Base-by-base conservation (phyloP, 2,888 invertebrate species). In the Philopedon plagiatum region DNA sequence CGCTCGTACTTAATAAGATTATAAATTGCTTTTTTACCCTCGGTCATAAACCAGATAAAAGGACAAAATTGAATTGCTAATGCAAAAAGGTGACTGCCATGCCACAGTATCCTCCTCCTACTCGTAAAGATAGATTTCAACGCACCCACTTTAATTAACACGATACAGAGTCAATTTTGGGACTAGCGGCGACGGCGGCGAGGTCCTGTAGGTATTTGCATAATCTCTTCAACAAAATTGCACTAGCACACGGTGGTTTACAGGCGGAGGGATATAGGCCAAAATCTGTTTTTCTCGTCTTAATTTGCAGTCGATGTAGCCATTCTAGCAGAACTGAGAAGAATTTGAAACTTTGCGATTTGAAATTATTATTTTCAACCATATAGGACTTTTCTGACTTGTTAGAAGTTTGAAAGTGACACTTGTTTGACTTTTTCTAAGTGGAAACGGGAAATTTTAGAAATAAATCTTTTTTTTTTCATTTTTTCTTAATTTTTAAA, bases 111-210 rank as follows among this genome's bases (percentile, higher is more conserved):
- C 15, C 32, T 49, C 21, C 21, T 15, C 61, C n/a, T n/a, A n/a
- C n/a, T n/a, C n/a, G n/a, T 32, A 62, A 62, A 46, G 49, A 62
- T 62, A 62, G 46, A 62, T 62, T 62, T 62, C 41, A 49, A 49
- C 49, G 46, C 61, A 32, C 61, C 61, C 61, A 46, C 46, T 62
- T 62, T 62, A 62, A 62, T 62, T 62, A 62, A 62, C 61, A 62
- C 61, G 61, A 62, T 62, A 62, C 61, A 62, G 61, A 62, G 61
- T 62, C 61, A 62, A 62, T 62, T 62, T 62, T 49, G 61, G 49
- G 61, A 62, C 44, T n/a, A n/a, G n/a, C n/a, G n/a, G n/a, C n/a
- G n/a, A n/a, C n/a, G n/a, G n/a, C 46, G 46, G 32, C 32, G 32
- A 29, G 61, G 61, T 26, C 46, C 61, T 46, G 13, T 18, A 21